Evolutionary conservation across 1,140 invertebrate genomes (phyloP).

Genomic region (Pachyrhynchus sulphureomaculatus): DNA sequence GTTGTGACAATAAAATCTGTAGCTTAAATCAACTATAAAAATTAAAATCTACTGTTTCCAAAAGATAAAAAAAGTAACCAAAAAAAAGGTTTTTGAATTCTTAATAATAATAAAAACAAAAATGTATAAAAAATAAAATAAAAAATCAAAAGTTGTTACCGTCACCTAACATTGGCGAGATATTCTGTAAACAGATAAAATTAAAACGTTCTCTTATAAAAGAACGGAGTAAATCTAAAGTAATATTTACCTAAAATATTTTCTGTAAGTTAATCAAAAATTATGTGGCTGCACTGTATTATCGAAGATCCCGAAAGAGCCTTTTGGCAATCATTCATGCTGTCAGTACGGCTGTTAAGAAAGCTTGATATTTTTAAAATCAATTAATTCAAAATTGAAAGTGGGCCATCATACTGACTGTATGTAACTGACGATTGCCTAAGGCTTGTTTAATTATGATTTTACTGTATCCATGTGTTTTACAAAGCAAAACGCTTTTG

Average conservation of each 20-base stretch:
- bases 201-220: slow-evolving; percentile 42
- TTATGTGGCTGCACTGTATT: slow-evolving; percentile 1
- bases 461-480: too few relatives aligned
- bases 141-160: slow-evolving; percentile 45
- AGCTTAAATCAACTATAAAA: too few relatives aligned
- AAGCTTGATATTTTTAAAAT: too few relatives aligned
- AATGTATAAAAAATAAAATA: slow-evolving; percentile 29
- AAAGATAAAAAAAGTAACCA: too few relatives aligned
- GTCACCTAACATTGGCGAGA: slow-evolving; percentile 42
- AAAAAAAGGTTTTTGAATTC: slow-evolving; percentile 12
- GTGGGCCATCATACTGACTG: too few relatives aligned
- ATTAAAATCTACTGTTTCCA: too few relatives aligned
- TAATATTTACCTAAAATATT: slow-evolving; percentile 19
- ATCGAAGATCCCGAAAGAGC: not conserved
- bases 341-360: not conserved
- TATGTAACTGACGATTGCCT: too few relatives aligned
- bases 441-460: too few relatives aligned
- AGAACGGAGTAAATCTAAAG: slow-evolving; percentile 1
- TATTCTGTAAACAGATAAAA: slow-evolving; percentile 49
- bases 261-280: slow-evolving; percentile 5
- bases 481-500: too few relatives aligned
- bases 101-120: slow-evolving; percentile 14
- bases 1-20: not conserved
- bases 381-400: too few relatives aligned
- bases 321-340: not conserved